phyloP scores from a whole-genome alignment of 2,797 vertebrate genomes.

The Hydrophis major region DNA sequence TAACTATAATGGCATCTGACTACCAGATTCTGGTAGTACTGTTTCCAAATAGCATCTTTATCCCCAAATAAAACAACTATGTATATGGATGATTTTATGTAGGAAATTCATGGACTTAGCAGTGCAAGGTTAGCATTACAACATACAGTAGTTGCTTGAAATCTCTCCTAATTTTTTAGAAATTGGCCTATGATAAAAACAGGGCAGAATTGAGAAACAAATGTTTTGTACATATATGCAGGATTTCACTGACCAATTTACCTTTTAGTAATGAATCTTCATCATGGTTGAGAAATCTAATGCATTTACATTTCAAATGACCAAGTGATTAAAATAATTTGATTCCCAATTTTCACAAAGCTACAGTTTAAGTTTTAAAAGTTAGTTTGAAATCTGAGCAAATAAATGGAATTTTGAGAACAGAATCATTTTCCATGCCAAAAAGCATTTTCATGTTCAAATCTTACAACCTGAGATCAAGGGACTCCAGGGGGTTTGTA shows the following conservation, averaged over 20 bases:
- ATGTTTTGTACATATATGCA: neutral
- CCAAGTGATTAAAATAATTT: neutral
- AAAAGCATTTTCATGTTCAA: neutral
- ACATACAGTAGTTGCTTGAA: neutral
- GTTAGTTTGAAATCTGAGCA: neutral
- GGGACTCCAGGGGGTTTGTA: neutral
- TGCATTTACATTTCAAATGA: neutral
- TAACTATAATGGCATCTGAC: neutral
- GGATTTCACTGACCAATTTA: neutral
- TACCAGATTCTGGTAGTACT: neutral
- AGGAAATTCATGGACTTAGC: neutral
- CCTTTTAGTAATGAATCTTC: neutral
- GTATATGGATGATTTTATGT: fast-evolving
- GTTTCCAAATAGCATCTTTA: neutral
- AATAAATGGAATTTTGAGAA: neutral
- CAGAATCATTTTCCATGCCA: neutral
- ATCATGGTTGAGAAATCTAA: neutral
- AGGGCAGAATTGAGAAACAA: no score
- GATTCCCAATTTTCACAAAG: neutral
- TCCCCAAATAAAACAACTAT: neutral
- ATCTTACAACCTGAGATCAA: neutral
- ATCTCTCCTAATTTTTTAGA: neutral
- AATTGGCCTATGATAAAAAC: neutral
- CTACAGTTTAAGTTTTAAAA: neutral
- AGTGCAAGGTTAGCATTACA: neutral